Percentiles rank a stretch among this genome's conserved stretches.
These are phyloP conservation scores for Megalops cyprinoides DNA, from an alignment of 2,797 vertebrate species.

Conservation along the genomic window DNA sequence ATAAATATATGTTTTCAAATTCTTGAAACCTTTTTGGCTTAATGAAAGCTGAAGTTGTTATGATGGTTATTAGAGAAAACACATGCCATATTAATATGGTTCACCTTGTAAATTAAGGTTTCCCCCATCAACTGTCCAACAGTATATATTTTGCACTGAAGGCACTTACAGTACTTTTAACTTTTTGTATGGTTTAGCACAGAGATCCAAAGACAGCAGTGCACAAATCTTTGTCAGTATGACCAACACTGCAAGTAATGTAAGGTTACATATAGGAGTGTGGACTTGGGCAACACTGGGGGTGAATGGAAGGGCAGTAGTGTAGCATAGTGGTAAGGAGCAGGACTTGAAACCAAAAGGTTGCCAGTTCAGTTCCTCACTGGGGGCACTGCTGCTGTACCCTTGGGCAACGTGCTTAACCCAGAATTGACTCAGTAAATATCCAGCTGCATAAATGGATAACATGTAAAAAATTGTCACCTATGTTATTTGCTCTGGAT, in stretches of 20 bases:
- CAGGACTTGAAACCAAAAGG: too few relatives aligned
- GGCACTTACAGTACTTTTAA: neutral
- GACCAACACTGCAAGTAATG: neutral
- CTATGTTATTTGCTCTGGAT: too few relatives aligned
- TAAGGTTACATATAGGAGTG: neutral
- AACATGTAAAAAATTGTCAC: too few relatives aligned
- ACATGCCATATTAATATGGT: neutral
- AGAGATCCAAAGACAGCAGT: neutral
- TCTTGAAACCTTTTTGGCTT: constrained; percentile 1
- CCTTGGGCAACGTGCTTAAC: too few relatives aligned
- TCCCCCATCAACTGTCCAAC: neutral
- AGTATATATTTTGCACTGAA: neutral
- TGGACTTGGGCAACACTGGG: neutral
- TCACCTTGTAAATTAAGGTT: neutral
- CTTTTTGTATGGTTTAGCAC: neutral
- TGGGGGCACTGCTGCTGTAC: too few relatives aligned
- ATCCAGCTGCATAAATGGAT: too few relatives aligned
- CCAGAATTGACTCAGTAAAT: too few relatives aligned
- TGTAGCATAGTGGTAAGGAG: too few relatives aligned
- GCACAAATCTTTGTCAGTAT: neutral
- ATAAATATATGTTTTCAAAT: neutral
- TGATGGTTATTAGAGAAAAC: constrained; percentile 7
- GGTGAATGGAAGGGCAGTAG: too few relatives aligned
- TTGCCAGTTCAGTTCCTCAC: too few relatives aligned
- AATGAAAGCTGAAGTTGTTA: neutral